Base-by-base conservation (phyloP, 2,888 invertebrate genomes). In the Chamaedrilus cognettii region DNA sequence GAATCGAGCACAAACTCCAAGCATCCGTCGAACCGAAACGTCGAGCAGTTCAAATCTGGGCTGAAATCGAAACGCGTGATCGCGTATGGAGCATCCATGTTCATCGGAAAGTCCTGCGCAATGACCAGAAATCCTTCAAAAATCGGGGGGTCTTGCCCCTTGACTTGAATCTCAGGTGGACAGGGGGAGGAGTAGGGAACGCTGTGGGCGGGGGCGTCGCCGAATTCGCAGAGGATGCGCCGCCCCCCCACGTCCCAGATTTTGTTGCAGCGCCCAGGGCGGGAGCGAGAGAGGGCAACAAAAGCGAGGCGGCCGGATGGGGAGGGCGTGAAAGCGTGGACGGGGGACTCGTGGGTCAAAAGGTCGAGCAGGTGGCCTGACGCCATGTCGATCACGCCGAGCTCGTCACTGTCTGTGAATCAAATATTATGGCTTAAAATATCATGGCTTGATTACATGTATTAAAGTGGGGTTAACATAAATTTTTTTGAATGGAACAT, bases 371-470 rank as follows among this genome's bases (percentile, higher is more conserved):
- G 75, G 19, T 73, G 66, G 2, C 83, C 83, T 56, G 72, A 77
- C 60, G 60, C 56, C 78, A 82, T 78, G 69, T 81, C 80, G 23
- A 82, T 74, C 23, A 83, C 78, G 0, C 80, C 83, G 2, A 83
- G 71, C 65, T 81, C 82, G 64, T 82, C 81, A 65, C 82, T 80
- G 19, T 52, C 55, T 52, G 55, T n/a, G n/a, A n/a, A n/a, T n/a
- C n/a, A n/a, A n/a, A n/a, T n/a, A n/a, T n/a, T n/a, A n/a, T n/a
- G n/a, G n/a, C n/a, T n/a, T n/a, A n/a, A n/a, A n/a, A n/a, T n/a
- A n/a, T n/a, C n/a, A n/a, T n/a, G n/a, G n/a, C n/a, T n/a, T n/a
- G n/a, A n/a, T n/a, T n/a, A n/a, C n/a, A n/a, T n/a, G n/a, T n/a
- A n/a, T n/a, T n/a, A n/a, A n/a, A n/a, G n/a, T n/a, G n/a, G n/a